A percentile compares a stretch with the other conserved stretches of the same genome.
Conservation (phyloP, 2,797 vertebrate genomes). For the Peromyscus aztecus region DNA sequence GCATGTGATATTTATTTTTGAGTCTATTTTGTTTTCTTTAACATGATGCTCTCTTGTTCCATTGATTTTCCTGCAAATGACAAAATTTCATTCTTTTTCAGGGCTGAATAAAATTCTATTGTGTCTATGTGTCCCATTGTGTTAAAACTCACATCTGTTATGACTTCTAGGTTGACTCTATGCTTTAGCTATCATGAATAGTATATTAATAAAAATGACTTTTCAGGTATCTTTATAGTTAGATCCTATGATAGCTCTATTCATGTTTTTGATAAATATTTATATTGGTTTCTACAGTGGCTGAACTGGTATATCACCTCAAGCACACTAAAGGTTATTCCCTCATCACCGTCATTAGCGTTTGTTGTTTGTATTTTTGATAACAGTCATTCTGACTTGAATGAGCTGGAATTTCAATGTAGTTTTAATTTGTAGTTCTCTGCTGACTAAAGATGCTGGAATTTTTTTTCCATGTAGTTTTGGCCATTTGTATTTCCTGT, state of each 20-base stretch:
- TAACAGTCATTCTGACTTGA: background rate
- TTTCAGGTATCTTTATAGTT: background rate
- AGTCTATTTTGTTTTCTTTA: background rate
- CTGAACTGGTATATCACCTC: background rate
- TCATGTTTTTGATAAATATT: background rate
- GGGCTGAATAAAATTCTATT: background rate
- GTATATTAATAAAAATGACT: background rate
- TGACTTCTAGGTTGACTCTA: background rate
- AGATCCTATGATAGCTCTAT: background rate
- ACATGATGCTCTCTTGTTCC: background rate
- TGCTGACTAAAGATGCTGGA: background rate
- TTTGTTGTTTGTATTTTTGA: background rate
- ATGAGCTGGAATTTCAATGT: background rate
- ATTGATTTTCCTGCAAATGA: background rate
- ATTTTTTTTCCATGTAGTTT: background rate
- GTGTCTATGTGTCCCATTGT: background rate
- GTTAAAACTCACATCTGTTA: background rate
- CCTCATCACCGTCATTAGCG: too few relatives aligned
- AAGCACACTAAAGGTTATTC: background rate
- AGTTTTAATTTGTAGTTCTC: background rate
- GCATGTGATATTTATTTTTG: background rate
- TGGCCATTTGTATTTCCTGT: background rate
- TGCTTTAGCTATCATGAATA: background rate
- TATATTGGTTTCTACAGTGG: background rate
- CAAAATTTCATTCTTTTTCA: background rate